Evolutionary conservation across 2,113 vertebrate genomes (phyloP), one percentile per base, ranked within the genome.

Genomic region (Apaloderma vittatum): DNA sequence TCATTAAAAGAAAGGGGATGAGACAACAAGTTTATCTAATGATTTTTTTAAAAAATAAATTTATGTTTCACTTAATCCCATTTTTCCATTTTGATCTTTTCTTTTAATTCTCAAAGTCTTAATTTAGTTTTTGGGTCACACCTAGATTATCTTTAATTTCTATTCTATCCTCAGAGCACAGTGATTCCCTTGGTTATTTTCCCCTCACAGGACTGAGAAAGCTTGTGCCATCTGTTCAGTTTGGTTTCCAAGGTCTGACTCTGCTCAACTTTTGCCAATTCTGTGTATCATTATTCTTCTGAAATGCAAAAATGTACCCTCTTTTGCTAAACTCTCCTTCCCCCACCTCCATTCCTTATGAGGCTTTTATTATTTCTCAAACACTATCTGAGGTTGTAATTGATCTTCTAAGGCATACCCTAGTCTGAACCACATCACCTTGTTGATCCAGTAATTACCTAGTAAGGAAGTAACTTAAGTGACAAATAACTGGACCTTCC

Each of bases 111-210:
- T 68, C 9, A 15, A 68, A 86, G 54, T 26, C 14, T 72, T 78
- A 58, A 63, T 70, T 78, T 85, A 75, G 11, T 72, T 85, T 94
- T 95, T 90, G 23, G 46, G 40, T 90, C 58, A 79, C 54, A 76
- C n/a, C 30, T 70, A 85, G 48, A 66, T 82, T 76, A 45, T 34
- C 24, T 88, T 94, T 88, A 65, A 75, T 93, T 94, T 94, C 45
- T 95, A n/a, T 71, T 72, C n/a, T 52, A 11, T 63, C 52, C 52
- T 72, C 30, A 52, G 9, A 26, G 65, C 22, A 52, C 29, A 66
- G 36, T 0, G 0, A 65, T 71, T 87, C n/a, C 87, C 23, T 63
- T 75, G 32, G 24, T 75, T 95, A 66, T 85, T 79, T 82, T 81
- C 26, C 45, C 7, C 10, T 86, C 16, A 5, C 45, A 49, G 27